Conservation (phyloP, 1,140 invertebrate genomes). For the Geopemphigus sp. region DNA sequence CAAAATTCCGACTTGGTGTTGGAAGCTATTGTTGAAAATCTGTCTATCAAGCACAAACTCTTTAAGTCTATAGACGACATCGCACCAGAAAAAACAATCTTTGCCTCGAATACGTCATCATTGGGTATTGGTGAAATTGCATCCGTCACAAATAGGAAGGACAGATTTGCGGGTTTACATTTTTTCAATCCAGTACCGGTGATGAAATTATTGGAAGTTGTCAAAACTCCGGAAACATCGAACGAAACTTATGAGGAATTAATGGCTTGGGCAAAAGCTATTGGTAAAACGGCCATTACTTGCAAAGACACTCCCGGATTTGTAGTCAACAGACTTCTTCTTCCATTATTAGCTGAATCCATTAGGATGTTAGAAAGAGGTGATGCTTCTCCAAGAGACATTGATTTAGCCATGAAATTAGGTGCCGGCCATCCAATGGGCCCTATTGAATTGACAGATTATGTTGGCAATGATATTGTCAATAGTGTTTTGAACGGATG, state of each 20-base stretch:
- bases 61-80: conserved; percentile 66
- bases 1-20: conserved; percentile 74
- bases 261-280: conserved; percentile 72
- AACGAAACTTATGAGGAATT: conserved; percentile 72
- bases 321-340: conserved; percentile 79
- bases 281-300: conserved; percentile 77
- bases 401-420: conserved; percentile 84
- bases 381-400: conserved; percentile 70
- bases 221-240: conserved; percentile 68
- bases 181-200: conserved; percentile 92
- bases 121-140: conserved; percentile 80
- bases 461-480: conserved; percentile 74
- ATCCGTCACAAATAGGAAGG: conserved; percentile 65
- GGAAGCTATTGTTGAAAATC: conserved; percentile 85
- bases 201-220: conserved; percentile 83
- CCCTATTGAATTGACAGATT: conserved; percentile 77
- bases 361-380: conserved; percentile 60
- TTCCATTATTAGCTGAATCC: conserved; percentile 76
- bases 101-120: conserved; percentile 88
- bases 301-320: conserved; percentile 85
- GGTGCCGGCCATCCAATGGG: conserved; percentile 84
- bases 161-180: conserved; percentile 78
- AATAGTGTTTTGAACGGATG: conserved; percentile 68
- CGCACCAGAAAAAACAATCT: conserved; percentile 68
- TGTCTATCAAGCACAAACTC: conserved; percentile 75